phyloP scores from a whole-genome alignment of 1,140 invertebrate genomes.

The fruit fly (Drosophila melanogaster) region DNA sequence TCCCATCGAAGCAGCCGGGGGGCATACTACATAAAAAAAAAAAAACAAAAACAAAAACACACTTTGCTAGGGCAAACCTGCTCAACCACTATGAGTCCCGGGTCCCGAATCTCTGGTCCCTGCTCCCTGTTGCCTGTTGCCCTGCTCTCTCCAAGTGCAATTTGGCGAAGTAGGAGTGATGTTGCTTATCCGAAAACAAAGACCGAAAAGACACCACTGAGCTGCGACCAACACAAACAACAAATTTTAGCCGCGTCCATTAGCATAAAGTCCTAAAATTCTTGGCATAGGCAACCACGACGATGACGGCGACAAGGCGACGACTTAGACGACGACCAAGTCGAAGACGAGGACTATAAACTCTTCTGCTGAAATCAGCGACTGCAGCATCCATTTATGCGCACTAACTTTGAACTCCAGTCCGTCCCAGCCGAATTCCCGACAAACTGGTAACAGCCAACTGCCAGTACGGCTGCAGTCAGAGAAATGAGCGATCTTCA shows the following conservation, averaged over 20 bases:
- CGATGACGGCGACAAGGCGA: slow-evolving; percentile 55
- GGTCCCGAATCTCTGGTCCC: neutral
- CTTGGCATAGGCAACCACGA: slow-evolving; percentile 50
- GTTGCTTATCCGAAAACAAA: slow-evolving; percentile 43
- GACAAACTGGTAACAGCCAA: slow-evolving; percentile 62
- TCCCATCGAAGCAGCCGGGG: slow-evolving; percentile 13
- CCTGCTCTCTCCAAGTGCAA: slow-evolving; percentile 33
- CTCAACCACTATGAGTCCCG: slow-evolving; percentile 44
- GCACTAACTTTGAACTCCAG: slow-evolving; percentile 57
- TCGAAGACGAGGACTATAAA: slow-evolving; percentile 45
- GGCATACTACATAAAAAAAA: neutral
- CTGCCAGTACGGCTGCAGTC: slow-evolving; percentile 35
- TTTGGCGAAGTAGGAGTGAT: slow-evolving; percentile 55
- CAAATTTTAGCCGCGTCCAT: slow-evolving; percentile 63
- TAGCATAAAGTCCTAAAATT: slow-evolving; percentile 66
- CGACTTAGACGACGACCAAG: slow-evolving; percentile 31
- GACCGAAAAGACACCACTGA: slow-evolving; percentile 29
- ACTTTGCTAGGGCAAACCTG: slow-evolving; percentile 41
- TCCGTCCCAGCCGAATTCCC: slow-evolving; percentile 46
- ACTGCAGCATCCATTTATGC: slow-evolving; percentile 68
- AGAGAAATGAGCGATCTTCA: neutral
- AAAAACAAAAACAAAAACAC: neutral
- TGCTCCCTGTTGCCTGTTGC: neutral
- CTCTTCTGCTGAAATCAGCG: slow-evolving; percentile 60
- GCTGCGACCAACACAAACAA: slow-evolving; percentile 45